Conservation (phyloP, 2,797 vertebrate genomes). For the Tragelaphus oryx region DNA sequence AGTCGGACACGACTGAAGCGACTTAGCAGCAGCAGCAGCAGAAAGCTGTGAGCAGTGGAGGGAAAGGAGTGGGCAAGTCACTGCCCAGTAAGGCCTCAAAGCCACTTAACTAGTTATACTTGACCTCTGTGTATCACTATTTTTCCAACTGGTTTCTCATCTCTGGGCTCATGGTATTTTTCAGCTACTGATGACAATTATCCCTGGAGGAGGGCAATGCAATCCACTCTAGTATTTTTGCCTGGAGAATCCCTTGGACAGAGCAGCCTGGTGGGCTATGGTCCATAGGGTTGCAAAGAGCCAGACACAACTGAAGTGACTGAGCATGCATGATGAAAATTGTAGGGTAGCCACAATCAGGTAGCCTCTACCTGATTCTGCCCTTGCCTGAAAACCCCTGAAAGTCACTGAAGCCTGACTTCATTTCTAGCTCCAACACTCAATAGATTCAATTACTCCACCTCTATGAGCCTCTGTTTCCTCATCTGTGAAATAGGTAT, state of each 20-base stretch:
- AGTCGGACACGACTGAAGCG: too few species aligned
- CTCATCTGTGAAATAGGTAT: background rate
- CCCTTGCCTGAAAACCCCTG: background rate
- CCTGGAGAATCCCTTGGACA: background rate
- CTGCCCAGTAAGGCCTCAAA: background rate
- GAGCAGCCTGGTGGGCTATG: background rate
- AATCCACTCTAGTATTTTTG: background rate
- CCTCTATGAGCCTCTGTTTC: background rate
- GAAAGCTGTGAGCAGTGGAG: background rate
- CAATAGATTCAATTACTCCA: background rate
- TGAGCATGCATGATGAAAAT: background rate
- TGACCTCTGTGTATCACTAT: too few species aligned
- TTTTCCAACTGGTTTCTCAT: background rate
- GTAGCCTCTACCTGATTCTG: background rate
- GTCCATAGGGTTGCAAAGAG: background rate
- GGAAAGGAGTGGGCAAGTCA: background rate
- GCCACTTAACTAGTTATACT: background rate
- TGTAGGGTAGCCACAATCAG: too few species aligned
- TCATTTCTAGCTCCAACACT: background rate
- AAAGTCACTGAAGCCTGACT: background rate
- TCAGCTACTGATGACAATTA: background rate
- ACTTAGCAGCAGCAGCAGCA: too few species aligned
- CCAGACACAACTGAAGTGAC: background rate
- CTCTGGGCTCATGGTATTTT: background rate
- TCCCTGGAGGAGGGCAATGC: background rate